Evolutionary conservation across 2,888 invertebrate species (phyloP).

Genomic region (Drosophila diplacantha): DNA sequence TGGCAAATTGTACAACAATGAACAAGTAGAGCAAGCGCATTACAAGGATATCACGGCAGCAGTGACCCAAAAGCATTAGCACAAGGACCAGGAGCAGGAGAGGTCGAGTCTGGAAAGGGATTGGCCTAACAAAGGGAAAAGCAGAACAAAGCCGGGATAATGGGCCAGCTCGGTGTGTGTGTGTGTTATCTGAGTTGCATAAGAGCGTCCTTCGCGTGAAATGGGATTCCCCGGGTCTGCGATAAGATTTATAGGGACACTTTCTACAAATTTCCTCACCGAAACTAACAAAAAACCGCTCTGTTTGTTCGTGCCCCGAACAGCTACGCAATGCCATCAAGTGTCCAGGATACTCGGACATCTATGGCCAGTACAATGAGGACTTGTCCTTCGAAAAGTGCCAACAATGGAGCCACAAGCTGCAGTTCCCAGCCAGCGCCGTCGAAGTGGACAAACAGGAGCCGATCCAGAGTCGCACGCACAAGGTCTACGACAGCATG

Average conservation of each 20-base stretch:
- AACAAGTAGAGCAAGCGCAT: constrained; percentile 60
- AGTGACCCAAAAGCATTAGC: constrained; percentile 68
- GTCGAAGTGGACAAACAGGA: constrained; percentile 26
- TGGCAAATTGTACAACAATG: constrained; percentile 67
- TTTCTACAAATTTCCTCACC: constrained; percentile 41
- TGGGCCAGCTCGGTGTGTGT: constrained; percentile 19
- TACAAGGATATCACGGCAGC: constrained; percentile 61
- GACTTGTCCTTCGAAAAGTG: constrained; percentile 67
- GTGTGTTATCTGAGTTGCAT: constrained; percentile 36
- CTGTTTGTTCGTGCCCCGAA: constrained; percentile 8
- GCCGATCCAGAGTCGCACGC: constrained; percentile 59
- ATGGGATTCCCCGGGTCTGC: constrained; percentile 32
- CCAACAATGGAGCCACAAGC: constrained; percentile 71
- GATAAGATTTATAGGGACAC: constrained; percentile 41
- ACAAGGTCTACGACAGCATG: constrained; percentile 76
- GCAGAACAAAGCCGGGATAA: constrained; percentile 42
- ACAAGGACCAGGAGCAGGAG: neutral
- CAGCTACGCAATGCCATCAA: constrained; percentile 65
- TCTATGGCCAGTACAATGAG: constrained; percentile 58
- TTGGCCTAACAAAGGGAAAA: constrained; percentile 31
- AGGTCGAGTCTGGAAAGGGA: constrained; percentile 25
- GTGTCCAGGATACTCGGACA: constrained; percentile 64
- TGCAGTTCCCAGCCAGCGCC: constrained; percentile 36
- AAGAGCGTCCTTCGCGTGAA: constrained; percentile 48
- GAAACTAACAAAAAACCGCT: constrained; percentile 47